A percentile compares a stretch with the other conserved stretches of the same genome.
phyloP scores from a whole-genome alignment of 2,113 vertebrate species.

The Tachycineta bicolor region DNA sequence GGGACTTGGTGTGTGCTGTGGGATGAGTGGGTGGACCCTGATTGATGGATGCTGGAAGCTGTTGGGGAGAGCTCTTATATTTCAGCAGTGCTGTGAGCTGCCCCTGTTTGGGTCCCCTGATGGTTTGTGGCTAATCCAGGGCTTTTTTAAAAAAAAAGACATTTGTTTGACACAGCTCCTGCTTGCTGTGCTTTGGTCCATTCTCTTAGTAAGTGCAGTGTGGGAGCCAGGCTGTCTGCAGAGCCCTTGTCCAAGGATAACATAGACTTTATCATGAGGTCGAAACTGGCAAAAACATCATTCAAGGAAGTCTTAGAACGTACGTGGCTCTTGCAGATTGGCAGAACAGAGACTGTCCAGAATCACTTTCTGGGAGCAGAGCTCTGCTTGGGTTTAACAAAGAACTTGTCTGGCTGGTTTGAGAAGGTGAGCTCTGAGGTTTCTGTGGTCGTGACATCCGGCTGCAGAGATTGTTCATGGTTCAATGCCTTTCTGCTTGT shows the following conservation, averaged over 20 bases:
- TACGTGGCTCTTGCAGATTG: neutral
- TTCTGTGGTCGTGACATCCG: neutral
- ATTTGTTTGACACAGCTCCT: conserved; percentile 6
- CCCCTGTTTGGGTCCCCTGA: neutral
- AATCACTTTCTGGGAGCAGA: neutral
- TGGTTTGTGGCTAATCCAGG: neutral
- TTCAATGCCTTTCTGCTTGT: neutral
- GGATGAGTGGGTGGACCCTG: neutral
- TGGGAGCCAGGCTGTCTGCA: conserved; percentile 19
- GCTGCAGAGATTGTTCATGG: neutral
- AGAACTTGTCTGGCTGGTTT: conserved; percentile 55
- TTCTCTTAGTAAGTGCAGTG: neutral
- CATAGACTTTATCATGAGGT: neutral
- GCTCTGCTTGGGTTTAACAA: neutral
- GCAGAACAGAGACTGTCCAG: neutral
- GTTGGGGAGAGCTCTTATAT: neutral
- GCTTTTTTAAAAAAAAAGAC: neutral
- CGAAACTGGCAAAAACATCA: conserved; percentile 20
- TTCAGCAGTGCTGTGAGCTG: neutral
- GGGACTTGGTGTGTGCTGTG: neutral
- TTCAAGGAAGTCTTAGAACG: neutral
- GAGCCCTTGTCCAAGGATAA: conserved; percentile 45
- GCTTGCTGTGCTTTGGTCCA: neutral
- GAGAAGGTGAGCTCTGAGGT: conserved; percentile 29
- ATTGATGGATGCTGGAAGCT: neutral